Percentiles rank a stretch among this genome's conserved stretches.
These are phyloP conservation scores for Calidris pygmaea DNA, from an alignment of 2,113 vertebrate genomes.

Conservation along the genomic window DNA sequence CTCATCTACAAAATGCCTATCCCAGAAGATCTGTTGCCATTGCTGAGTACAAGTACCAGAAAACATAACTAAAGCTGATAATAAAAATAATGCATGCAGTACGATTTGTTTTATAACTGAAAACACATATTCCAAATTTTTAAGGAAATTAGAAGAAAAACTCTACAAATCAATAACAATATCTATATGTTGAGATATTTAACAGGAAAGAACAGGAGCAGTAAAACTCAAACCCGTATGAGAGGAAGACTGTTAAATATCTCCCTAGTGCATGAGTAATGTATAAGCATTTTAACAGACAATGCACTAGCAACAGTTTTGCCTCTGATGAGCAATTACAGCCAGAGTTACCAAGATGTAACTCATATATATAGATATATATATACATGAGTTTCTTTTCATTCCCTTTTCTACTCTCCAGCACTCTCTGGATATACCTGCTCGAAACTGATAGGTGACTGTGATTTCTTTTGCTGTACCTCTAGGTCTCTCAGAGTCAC, in stretches of 20 bases:
- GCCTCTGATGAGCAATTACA: not conserved
- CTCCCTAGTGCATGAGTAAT: not conserved
- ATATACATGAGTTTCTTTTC: not conserved
- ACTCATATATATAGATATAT: not conserved
- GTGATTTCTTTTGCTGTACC: not conserved
- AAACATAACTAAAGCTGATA: not conserved
- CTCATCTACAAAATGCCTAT: not conserved
- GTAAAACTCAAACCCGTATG: not conserved
- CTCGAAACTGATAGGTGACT: not conserved
- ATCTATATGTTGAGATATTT: not conserved
- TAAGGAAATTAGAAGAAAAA: not conserved
- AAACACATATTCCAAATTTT: not conserved
- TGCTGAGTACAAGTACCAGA: not conserved
- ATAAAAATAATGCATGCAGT: fast-evolving
- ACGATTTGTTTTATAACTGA: not conserved
- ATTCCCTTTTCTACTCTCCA: not conserved
- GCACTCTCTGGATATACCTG: not conserved
- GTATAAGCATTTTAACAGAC: not conserved
- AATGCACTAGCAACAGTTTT: not conserved
- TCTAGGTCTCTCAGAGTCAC: not conserved
- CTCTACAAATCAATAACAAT: not conserved
- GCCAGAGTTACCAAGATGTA: not conserved
- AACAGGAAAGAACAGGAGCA: not conserved
- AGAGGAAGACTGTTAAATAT: not conserved
- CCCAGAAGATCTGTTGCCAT: not conserved